Percentiles rank a stretch among this genome's conserved stretches.
phyloP scores from a whole-genome alignment of 2,797 vertebrate genomes.

The Bufotes viridis region DNA sequence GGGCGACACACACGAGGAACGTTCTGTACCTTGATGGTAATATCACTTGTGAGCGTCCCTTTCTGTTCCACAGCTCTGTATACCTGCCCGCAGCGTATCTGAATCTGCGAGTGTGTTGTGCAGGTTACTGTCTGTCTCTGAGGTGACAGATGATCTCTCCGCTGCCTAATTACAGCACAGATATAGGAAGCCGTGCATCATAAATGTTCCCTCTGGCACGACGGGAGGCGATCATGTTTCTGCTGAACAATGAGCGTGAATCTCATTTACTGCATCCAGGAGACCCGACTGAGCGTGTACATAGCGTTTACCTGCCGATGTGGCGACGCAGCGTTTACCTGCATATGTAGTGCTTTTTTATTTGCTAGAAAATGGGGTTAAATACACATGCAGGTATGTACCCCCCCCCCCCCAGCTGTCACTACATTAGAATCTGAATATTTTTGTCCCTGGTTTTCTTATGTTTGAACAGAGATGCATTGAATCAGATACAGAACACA shows the following conservation, averaged over 20 bases:
- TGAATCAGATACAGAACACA: too few species aligned
- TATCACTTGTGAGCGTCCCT: not conserved
- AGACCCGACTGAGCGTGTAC: not conserved
- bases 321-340: too few species aligned
- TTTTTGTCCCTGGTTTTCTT: too few species aligned
- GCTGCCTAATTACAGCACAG: slow-evolving; percentile 13
- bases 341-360: too few species aligned
- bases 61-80: not conserved
- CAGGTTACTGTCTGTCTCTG: not conserved
- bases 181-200: not conserved
- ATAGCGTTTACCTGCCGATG: not conserved
- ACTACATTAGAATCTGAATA: too few species aligned
- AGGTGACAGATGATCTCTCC: slow-evolving; percentile 31
- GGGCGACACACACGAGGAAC: not conserved
- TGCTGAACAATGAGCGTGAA: slow-evolving; percentile 29
- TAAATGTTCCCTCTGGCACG: slow-evolving; percentile 43
- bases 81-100: not conserved
- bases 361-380: too few species aligned
- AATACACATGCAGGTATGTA: too few species aligned
- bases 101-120: too few species aligned
- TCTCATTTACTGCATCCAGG: slow-evolving; percentile 10
- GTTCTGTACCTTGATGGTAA: not conserved
- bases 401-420: too few species aligned
- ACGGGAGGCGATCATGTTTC: slow-evolving; percentile 21
- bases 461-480: too few species aligned